Evolutionary conservation across 2,888 invertebrate species (phyloP), one percentile per base, ranked within the genome.

Genomic region (Leistus spinibarbis): DNA sequence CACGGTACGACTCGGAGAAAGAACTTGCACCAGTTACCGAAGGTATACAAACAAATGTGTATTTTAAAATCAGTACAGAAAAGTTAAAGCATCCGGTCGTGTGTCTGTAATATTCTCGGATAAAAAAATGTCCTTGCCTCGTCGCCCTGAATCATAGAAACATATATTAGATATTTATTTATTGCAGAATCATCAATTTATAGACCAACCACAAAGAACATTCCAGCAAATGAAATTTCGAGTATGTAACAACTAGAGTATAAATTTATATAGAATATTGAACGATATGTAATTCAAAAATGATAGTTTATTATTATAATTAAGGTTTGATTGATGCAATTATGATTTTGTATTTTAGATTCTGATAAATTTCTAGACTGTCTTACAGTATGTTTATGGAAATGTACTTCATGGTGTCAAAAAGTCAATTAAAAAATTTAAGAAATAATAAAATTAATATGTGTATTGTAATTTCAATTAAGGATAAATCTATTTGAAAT

Each of bases 341-440:
- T n/a, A n/a, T 27, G 10, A 40, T 40, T 40, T 54, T 76, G 10
- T 24, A 67, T 80, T 80, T 72, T 66, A 81, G 81, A 77, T 24
- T 77, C 79, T 27, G 80, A 77, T 62, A 79, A 79, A 73, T 71
- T 81, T 27, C 76, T 82, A 19, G 82, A 80, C 65, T 79, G 79
- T 73, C 75, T 82, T 40, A 79, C 80, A 20, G 79, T 76, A 71
- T 83, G 83, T 68, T 81, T 82, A 62, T 83, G 82, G 83, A 81
- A 80, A 78, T 83, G 82, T 78, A 81, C 82, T 20, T 78, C 80
- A 4, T 82, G 82, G 22, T 83, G 82, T 70, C 83, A 82, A 76
- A 79, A 81, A 79, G 74, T 82, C 65, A 17, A 24, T 66, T 40
- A 66, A 66, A 9, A 40, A 40, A 40, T 4, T 5, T n/a, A n/a